Base-by-base conservation (phyloP, 2,113 vertebrate species). In the Calyptommatus sinebrachiatus region DNA sequence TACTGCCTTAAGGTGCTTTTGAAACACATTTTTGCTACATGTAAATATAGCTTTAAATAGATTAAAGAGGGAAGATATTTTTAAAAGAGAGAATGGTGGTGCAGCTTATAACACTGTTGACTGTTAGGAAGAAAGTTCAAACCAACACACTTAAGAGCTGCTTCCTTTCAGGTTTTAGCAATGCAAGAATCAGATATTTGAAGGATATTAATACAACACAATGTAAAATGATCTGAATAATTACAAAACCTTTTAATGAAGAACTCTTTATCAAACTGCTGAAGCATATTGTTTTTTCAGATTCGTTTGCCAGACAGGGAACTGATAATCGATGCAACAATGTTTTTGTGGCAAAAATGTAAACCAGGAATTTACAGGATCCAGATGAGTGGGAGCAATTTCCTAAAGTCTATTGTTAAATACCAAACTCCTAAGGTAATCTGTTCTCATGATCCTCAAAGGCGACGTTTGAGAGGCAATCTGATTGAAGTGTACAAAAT, bases 341-440 rank as follows among this genome's bases (percentile, higher is more conserved):
- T 94, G 81, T 95, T 96, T 88, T 88, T 99, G 41, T 99, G 98
- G 98, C 89, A 92, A 79, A 97, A 95, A 73, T 95, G 97, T 84
- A 97, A 97, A 89, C 20, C 4, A 0, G 94, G 92, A 78, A 88
- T 98, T 83, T 94, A 94, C 79, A 89, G 16, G 80, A 87, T 93
- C 78, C 92, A 88, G 61, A 73, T 67, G 11, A 86, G 86, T 80
- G 92, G 87, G 83, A 87, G 41, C 77, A 91, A 95, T 65, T 93
- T 83, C 48, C 71, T 87, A 72, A 92, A 93, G 63, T 88, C 90
- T 53, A 77, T 85, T 11, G 85, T 92, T 73, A 95, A 92, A 89
- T 85, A 93, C 31, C 92, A 92, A 77, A 84, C 90, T 82, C 91
- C 91, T 65, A 93, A 96, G 50, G 96, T 96, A 96, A 89, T 95